phyloP scores from a whole-genome alignment of 2,888 invertebrate species.

The Matsumyia berberina region DNA sequence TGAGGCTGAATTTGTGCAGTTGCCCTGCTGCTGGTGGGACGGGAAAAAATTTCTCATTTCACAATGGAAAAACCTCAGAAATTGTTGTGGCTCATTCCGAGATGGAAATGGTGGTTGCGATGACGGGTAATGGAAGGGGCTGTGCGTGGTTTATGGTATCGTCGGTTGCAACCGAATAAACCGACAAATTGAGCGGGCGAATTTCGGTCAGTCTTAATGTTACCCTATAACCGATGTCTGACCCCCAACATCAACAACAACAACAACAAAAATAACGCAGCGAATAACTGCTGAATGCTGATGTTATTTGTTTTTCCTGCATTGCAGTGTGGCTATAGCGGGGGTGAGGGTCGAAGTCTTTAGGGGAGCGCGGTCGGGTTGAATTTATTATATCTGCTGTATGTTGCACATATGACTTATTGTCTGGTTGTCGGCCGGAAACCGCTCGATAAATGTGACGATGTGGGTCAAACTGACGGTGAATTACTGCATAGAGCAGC shows the following conservation, averaged over 20 bases:
- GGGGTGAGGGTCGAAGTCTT: neutral
- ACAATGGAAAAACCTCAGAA: constrained; percentile 61
- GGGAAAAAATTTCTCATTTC: constrained; percentile 38
- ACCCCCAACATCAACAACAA: constrained; percentile 18
- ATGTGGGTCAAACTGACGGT: neutral
- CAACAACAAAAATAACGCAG: no score
- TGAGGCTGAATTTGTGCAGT: constrained; percentile 21
- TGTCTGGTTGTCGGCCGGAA: constrained; percentile 35
- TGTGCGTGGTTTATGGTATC: constrained; percentile 44
- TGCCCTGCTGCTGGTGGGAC: neutral
- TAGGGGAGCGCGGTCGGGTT: neutral
- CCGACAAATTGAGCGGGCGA: constrained; percentile 73
- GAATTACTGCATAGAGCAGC: neutral
- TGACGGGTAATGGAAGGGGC: constrained; percentile 22
- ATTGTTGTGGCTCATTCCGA: constrained; percentile 62
- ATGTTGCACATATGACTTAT: constrained; percentile 48
- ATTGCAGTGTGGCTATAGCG: neutral
- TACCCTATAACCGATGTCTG: constrained; percentile 55
- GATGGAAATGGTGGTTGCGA: constrained; percentile 57
- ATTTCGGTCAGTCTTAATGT: constrained; percentile 70
- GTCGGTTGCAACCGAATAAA: constrained; percentile 60
- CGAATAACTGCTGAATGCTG: constrained; percentile 17
- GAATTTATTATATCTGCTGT: constrained; percentile 48
- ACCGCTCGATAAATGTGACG: constrained; percentile 48
- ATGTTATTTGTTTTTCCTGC: constrained; percentile 33